Evolutionary conservation across 2,113 vertebrate species (phyloP), one percentile per base, ranked within the genome.

Genomic region (Tonatia bakeri): DNA sequence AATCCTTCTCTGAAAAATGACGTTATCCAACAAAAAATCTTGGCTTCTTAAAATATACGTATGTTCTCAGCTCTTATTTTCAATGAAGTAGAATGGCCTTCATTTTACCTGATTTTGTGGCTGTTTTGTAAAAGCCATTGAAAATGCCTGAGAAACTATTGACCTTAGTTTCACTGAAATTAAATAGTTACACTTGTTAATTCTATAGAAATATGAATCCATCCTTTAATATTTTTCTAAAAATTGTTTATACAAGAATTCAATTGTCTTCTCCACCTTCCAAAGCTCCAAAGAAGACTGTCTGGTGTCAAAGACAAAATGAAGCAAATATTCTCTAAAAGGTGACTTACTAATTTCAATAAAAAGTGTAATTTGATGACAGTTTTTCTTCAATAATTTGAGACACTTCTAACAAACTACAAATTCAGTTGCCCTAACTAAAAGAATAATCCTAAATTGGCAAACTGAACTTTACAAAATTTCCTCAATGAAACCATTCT

Each of bases 1-100:
- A 90, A 40, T 94, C 3, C 45, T 90, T 92, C 85, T 87, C 64
- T 84, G 77, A 93, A 92, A 92, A 47, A 97, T 20, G 93, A 84
- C 47, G 79, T 22, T 64, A 36, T 56, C 16, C 77, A 96, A 79
- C 85, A 97, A 14, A 56, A 97, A 83, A 17, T 81, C 75, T 36
- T 95, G 91, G 76, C 28, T 89, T 94, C 91, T 72, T 33, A 76
- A 26, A 38, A 70, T 87, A 73, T 11, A 90, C 56, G 59, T 26
- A 54, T 79, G 79, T 83, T 90, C 90, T 93, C 80, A 56, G 16
- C 22, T 86, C 40, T 69, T 56, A 8, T 59, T 97, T 88, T 76
- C 94, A 81, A 67, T 64, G 52, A 96, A 91, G 36, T 31, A 94
- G 92, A n/a, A 56, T 73, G 88, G 43, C 33, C 65, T 95, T 96